phyloP scores from a whole-genome alignment of 2,888 invertebrate genomes.

The Oligia strigilis region DNA sequence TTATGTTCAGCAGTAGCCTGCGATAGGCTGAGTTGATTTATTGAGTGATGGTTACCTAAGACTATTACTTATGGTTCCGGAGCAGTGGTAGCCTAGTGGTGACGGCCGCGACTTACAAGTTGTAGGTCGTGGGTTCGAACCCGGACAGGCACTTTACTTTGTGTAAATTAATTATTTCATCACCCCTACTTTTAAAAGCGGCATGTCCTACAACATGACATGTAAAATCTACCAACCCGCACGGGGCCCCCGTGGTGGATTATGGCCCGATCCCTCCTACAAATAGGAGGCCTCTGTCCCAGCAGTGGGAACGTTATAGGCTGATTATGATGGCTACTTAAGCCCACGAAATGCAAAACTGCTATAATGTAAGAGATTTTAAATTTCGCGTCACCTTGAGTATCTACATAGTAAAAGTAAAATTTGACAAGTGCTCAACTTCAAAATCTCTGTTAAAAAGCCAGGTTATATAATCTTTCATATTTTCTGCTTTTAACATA shows the following conservation, averaged over 20 bases:
- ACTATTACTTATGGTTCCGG: background rate
- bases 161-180: no score
- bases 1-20: background rate
- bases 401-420: background rate
- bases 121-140: background rate
- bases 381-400: background rate
- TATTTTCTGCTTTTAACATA: background rate
- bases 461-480: background rate
- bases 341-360: background rate
- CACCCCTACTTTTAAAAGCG: no score
- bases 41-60: background rate
- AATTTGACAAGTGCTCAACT: no score
- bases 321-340: background rate
- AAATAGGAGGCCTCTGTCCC: no score
- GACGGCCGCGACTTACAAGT: background rate
- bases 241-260: background rate
- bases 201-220: background rate
- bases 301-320: background rate
- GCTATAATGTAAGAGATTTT: background rate
- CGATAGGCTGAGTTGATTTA: background rate
- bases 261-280: background rate
- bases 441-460: background rate
- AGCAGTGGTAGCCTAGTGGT: background rate
- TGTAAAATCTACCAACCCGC: background rate
- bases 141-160: background rate